Base-by-base conservation (phyloP, 1,140 invertebrate species). In the Samia ricini region DNA sequence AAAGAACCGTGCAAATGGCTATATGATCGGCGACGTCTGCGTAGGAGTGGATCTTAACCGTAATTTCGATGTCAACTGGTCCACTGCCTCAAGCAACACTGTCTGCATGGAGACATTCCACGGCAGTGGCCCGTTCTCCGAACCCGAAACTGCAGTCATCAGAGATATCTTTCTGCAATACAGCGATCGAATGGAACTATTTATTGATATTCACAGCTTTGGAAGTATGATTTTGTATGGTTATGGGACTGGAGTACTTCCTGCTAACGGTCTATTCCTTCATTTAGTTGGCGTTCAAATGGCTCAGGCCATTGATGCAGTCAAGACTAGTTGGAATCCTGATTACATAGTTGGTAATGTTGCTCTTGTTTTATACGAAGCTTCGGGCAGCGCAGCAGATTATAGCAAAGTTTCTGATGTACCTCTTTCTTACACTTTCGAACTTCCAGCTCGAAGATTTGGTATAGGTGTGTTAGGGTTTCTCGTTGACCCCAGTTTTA, bases 21-120 rank as follows among this genome's bases (percentile, higher is more conserved):
- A 73, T 2, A 51, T 67, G 1, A 56, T 63, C 0, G 66, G 60
- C 3, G 19, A 68, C 26, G 1, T 70, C 4, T 94, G 94, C 63
- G 50, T 66, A 1, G 94, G 94, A 5, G 92, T 92, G 0, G 94
- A 95, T 72, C 75, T 92, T 0, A 95, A 95, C 72, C 80, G 94
- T 0, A 95, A 95, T 74, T 95, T 94, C 67, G 93, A 92, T 22
- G 90, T 89, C 69, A 80, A 91, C 36, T 95, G 94, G 94, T 92
- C 88, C 4, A 69, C 71, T 19, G 94, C 95, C 0, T 94, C 95
- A 5, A 95, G 94, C 60, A 89, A 77, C 51, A 33, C 23, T 15
- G 60, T 58, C 0, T 96, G 95, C 76, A 83, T 77, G n/a, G 93
- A 95, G 0, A 93, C 90, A 5, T 96, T 92, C 83, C 92, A 92